Evolutionary conservation across 2,113 vertebrate genomes (phyloP).

Genomic region (Suricata suricatta): DNA sequence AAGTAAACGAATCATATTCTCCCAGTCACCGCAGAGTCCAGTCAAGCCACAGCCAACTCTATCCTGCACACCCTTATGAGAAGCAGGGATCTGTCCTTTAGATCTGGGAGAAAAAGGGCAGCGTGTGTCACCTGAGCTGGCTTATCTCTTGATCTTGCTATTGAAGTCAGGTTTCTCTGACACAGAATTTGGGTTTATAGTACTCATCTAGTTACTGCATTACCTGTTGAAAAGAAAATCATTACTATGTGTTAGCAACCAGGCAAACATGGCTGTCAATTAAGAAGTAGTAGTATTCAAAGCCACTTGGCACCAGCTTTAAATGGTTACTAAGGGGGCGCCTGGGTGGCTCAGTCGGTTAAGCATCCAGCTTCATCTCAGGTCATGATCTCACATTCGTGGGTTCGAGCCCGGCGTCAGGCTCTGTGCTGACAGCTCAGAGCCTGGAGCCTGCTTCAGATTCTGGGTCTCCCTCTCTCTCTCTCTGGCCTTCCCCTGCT

Average conservation of each 20-base stretch:
- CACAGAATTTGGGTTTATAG: neutral
- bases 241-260: neutral
- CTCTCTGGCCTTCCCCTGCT: too few relatives aligned
- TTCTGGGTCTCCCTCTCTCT: too few relatives aligned
- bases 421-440: too few relatives aligned
- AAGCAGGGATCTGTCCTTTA: neutral
- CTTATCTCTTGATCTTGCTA: neutral
- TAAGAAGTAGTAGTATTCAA: neutral
- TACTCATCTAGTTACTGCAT: neutral
- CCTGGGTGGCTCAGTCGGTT: too few relatives aligned
- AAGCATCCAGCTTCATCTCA: too few relatives aligned
- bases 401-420: too few relatives aligned
- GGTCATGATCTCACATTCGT: too few relatives aligned
- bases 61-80: fast-evolving
- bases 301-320: neutral
- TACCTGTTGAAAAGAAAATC: neutral
- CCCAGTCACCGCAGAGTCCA: neutral
- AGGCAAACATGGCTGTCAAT: neutral
- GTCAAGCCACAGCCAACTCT: neutral
- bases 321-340: neutral
- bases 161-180: neutral
- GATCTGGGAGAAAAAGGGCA: neutral
- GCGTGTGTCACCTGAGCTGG: fast-evolving
- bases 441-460: too few relatives aligned
- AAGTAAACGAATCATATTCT: neutral